Conservation (phyloP, 2,888 invertebrate genomes). For the Lottia gigantea region DNA sequence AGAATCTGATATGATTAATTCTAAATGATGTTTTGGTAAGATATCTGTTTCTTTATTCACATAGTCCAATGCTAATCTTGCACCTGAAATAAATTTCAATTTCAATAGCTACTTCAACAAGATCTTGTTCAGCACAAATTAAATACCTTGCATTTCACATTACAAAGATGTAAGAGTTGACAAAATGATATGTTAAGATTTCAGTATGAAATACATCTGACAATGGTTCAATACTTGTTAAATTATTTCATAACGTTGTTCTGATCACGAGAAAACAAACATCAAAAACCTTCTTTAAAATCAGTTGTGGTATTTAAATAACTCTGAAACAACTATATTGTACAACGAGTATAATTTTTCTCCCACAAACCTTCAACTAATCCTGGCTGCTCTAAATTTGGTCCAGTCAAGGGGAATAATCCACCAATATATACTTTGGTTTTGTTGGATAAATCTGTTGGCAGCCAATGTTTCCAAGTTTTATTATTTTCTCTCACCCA, state of each 20-base stretch:
- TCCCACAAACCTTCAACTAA: slow-evolving; percentile 70
- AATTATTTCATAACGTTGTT: too few species aligned
- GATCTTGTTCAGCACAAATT: too few species aligned
- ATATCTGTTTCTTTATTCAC: slow-evolving; percentile 75
- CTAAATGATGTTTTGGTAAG: slow-evolving; percentile 74
- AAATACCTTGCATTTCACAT: too few species aligned
- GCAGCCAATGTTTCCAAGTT: slow-evolving; percentile 69
- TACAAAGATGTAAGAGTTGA: too few species aligned
- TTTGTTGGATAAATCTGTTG: slow-evolving; percentile 65
- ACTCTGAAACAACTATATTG: too few species aligned
- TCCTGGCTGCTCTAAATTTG: slow-evolving; percentile 74
- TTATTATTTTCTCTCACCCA: slow-evolving; percentile 74
- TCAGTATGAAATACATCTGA: too few species aligned
- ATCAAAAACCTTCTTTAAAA: too few species aligned
- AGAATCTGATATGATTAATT: slow-evolving; percentile 75
- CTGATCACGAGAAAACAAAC: too few species aligned
- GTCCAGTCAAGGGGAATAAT: slow-evolving; percentile 78
- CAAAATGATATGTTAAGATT: too few species aligned
- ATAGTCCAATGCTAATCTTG: slow-evolving; percentile 75
- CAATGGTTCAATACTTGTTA: too few species aligned
- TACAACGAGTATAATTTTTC: neutral
- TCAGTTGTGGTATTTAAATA: too few species aligned
- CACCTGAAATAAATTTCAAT: slow-evolving; percentile 69
- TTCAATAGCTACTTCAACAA: too few species aligned
- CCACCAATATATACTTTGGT: slow-evolving; percentile 75